A percentile compares a stretch with the other conserved stretches of the same genome.
Evolutionary conservation across 2,113 vertebrate genomes (phyloP).

Genomic region (Equus przewalskii): DNA sequence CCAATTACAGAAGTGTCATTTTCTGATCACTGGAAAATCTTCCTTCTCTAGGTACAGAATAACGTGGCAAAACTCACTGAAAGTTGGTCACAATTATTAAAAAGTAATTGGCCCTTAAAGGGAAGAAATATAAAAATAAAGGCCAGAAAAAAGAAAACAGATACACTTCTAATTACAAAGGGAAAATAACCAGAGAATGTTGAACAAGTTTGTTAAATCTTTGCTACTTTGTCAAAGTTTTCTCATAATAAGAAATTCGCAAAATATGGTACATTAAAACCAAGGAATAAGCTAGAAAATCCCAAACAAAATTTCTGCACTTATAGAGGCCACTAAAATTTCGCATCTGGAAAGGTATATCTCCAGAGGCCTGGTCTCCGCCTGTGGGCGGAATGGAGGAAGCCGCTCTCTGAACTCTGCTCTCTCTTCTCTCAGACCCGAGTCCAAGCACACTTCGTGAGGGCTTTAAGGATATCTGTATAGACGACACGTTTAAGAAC

Average conservation of each 20-base stretch:
- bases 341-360: not conserved
- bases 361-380: not conserved
- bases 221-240: constrained; percentile 18
- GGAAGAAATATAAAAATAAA: not conserved
- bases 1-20: not conserved
- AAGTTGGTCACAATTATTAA: not conserved
- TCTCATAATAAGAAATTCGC: constrained; percentile 29
- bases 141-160: not conserved
- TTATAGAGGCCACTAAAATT: constrained; percentile 20
- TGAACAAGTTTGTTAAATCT: not conserved
- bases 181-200: not conserved
- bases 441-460: not conserved
- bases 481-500: not conserved
- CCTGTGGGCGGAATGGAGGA: not conserved
- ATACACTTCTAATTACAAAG: not conserved
- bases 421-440: not conserved
- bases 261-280: constrained; percentile 5
- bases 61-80: not conserved
- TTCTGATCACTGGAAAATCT: constrained; percentile 19
- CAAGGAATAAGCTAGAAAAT: constrained; percentile 21
- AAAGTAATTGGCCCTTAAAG: not conserved
- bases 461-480: not conserved
- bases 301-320: constrained; percentile 36
- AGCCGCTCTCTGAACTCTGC: not conserved
- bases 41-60: not conserved